These are phyloP conservation scores for Podilymbus podiceps DNA, from an alignment of 2,113 vertebrate species.

Conservation along the genomic window DNA sequence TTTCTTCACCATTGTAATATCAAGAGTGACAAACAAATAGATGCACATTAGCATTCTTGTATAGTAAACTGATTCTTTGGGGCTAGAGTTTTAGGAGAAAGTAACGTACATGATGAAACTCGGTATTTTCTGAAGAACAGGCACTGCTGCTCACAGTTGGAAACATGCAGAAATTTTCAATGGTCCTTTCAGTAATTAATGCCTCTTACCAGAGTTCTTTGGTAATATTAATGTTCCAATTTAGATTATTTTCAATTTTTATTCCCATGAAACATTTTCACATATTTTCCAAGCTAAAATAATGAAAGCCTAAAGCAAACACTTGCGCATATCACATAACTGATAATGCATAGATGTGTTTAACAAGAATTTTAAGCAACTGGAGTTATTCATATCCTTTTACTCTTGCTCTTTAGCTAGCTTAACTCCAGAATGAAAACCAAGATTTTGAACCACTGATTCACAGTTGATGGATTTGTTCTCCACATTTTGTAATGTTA, in stretches of 20 bases:
- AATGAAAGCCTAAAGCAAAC: neutral
- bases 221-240: neutral
- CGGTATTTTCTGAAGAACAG: neutral
- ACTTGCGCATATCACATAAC: neutral
- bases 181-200: neutral
- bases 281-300: neutral
- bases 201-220: neutral
- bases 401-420: neutral
- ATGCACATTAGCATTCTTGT: neutral
- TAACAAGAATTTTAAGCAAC: neutral
- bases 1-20: neutral
- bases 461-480: neutral
- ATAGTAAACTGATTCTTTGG: neutral
- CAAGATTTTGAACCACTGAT: neutral
- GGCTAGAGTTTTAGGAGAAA: neutral
- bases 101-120: neutral
- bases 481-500: neutral
- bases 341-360: neutral
- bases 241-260: neutral
- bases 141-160: neutral
- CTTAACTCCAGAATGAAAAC: neutral
- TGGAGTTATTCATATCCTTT: neutral
- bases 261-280: neutral
- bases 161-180: neutral
- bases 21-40: neutral